phyloP scores from a whole-genome alignment of 2,797 vertebrate genomes.

The Microctenopoma steveboyesi region DNA sequence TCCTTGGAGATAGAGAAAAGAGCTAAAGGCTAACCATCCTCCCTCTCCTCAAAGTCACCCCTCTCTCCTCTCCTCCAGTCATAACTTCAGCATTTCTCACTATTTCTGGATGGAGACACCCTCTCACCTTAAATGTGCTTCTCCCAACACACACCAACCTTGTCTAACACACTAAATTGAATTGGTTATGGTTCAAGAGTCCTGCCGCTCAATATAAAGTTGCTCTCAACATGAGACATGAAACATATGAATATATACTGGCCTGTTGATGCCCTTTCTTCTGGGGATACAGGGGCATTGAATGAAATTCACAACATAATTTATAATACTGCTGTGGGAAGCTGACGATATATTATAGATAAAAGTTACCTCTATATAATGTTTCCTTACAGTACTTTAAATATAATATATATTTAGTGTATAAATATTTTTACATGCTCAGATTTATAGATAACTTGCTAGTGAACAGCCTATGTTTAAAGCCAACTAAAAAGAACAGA shows the following conservation, averaged over 20 bases:
- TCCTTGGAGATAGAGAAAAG: conserved; percentile 72
- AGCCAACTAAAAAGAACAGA: background rate
- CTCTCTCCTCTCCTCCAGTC: conserved; percentile 53
- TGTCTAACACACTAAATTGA: conserved; percentile 61
- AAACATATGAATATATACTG: conserved; percentile 59
- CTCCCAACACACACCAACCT: conserved; percentile 3
- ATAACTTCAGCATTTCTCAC: conserved; percentile 56
- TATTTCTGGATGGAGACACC: conserved; percentile 56
- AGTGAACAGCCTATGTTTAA: background rate
- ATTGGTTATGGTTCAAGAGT: conserved; percentile 78
- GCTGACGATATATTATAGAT: conserved; percentile 42
- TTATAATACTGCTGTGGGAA: conserved; percentile 46
- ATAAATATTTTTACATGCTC: background rate
- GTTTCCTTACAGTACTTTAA: conserved; percentile 17
- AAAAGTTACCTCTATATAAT: conserved; percentile 25
- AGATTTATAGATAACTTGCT: background rate
- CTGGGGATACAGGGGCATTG: conserved; percentile 43
- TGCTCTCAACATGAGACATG: conserved; percentile 50
- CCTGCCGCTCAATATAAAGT: conserved; percentile 60
- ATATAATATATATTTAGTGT: conserved; percentile 14
- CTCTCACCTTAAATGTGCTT: conserved; percentile 16
- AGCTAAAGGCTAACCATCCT: conserved; percentile 76
- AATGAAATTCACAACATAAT: conserved; percentile 57
- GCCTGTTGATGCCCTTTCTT: conserved; percentile 31
- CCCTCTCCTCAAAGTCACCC: conserved; percentile 82